A percentile compares a stretch with the other conserved stretches of the same genome.
These are phyloP conservation scores for Holcopasites calliopsidis DNA, from an alignment of 1,140 invertebrate genomes.

Conservation along the genomic window DNA sequence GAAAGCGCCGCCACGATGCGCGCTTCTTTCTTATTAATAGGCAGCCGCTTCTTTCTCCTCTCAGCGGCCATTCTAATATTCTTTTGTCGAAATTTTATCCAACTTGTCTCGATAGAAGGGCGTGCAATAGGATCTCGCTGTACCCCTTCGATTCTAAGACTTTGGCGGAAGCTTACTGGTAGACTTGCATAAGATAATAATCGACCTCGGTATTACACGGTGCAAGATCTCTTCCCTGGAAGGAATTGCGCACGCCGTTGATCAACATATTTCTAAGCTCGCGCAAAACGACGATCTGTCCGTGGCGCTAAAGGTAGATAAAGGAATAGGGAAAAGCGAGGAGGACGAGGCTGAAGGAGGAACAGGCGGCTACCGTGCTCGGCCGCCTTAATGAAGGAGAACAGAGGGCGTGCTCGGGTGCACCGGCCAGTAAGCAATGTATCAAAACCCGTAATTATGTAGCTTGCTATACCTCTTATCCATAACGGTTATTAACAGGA, in stretches of 20 bases:
- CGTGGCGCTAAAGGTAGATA: not conserved
- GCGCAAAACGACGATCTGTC: conserved; percentile 2
- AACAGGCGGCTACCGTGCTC: conserved; percentile 76
- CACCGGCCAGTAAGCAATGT: conserved; percentile 76
- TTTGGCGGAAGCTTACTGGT: no score
- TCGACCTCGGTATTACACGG: not conserved
- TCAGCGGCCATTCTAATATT: not conserved
- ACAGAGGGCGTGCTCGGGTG: conserved; percentile 77
- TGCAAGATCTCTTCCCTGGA: not conserved
- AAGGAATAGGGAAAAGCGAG: not conserved
- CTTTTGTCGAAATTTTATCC: not conserved
- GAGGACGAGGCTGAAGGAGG: conserved; percentile 53
- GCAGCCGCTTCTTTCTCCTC: conserved; percentile 59
- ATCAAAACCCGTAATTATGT: conserved; percentile 77
- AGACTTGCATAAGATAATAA: no score
- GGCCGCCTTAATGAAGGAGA: conserved; percentile 77
- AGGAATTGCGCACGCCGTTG: not conserved
- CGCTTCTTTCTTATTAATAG: conserved; percentile 74
- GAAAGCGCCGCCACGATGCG: conserved; percentile 69
- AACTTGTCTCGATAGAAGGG: no score
- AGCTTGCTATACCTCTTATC: conserved; percentile 71
- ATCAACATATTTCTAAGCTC: conserved; percentile 21
- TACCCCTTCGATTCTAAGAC: no score
- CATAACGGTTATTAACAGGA: conserved; percentile 75
- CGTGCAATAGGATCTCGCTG: no score